A percentile compares a stretch with the other conserved stretches of the same genome.
phyloP scores from a whole-genome alignment of 30 jellyfish, hydroid and myxozoan species.

The Euphysa ruthae region DNA sequence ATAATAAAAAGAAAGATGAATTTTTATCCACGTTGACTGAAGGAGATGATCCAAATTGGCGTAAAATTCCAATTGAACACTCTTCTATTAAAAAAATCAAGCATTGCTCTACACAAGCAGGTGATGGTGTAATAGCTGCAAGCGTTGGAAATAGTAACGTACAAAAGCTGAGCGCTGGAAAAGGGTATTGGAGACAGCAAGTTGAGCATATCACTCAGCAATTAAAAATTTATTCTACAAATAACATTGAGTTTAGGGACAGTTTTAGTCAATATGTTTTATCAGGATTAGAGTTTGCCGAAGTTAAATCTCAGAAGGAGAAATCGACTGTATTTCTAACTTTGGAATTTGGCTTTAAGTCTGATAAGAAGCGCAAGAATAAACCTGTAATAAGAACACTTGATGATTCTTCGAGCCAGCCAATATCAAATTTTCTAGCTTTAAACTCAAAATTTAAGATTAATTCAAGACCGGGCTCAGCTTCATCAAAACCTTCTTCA shows the following conservation, averaged over 20 bases:
- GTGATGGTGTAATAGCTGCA: neutral
- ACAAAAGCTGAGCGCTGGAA: conserved; percentile 66
- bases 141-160: neutral
- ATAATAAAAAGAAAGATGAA: neutral
- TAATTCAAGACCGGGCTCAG: conserved; percentile 18
- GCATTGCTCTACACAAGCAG: conserved; percentile 19
- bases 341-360: conserved; percentile 30
- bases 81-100: neutral
- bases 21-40: neutral
- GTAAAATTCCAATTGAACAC: conserved; percentile 11
- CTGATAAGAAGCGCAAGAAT: conserved; percentile 32
- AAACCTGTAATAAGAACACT: conserved; percentile 24
- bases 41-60: conserved; percentile 21
- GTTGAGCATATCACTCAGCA: conserved; percentile 73
- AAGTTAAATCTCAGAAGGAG: conserved; percentile 38
- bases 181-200: conserved; percentile 95
- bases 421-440: conserved; percentile 57
- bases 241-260: conserved; percentile 74
- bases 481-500: conserved; percentile 17
- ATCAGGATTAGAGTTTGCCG: neutral
- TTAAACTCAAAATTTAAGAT: conserved; percentile 20
- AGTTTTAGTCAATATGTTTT: conserved; percentile 31
- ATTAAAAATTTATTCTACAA: conserved; percentile 74
- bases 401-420: conserved; percentile 21
- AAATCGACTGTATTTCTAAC: conserved; percentile 34